Evolutionary conservation across 1,140 invertebrate species (phyloP), one percentile per base, ranked within the genome.

Genomic region (Matsumurasca onukii): DNA sequence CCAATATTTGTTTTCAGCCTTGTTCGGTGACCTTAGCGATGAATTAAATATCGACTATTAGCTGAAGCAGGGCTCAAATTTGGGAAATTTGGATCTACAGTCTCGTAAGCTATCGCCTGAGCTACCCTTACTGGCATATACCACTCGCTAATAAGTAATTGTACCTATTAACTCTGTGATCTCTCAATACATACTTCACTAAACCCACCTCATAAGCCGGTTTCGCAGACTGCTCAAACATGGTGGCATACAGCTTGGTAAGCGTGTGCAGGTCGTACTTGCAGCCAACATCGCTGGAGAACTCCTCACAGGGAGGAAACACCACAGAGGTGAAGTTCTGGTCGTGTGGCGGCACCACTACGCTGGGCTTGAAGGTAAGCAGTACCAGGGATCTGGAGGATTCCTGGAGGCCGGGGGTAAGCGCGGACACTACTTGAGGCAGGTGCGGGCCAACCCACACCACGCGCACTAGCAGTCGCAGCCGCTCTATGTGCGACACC

Each of bases 291-390:
- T 67, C 69, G 0, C 71, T 66, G 12, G 77, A 73, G 9, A 71
- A 71, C 3, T 79, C 74, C 22, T 85, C 81, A 71, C 86, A 88
- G 55, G 80, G 77, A 12, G 86, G 85, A 74, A 88, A 83, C 2
- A 76, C 76, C 1, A 88, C 80, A 27, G 75, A 76, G 0, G 77
- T 73, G 70, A 83, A 86, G 45, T 84, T 73, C 2, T 78, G 74
- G 66, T 80, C 75, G 74, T 83, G 79, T 79, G 86, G 74, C 39
- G 88, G 78, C 80, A 74, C 48, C 31, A 91, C 25, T n/a, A 80
- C 79, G 63, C 86, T 89, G 0, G 91, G 90, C 1, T 82, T 83
- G 84, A 87, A 90, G 72, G 85, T 84, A 51, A 92, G 81, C 52
- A 92, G 84, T 1, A 91, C 75, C 45, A 89, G 45, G 9, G 57